These are phyloP conservation scores for Trichomalopsis sarcophagae DNA, from an alignment of 1,140 invertebrate genomes.

Conservation along the genomic window DNA sequence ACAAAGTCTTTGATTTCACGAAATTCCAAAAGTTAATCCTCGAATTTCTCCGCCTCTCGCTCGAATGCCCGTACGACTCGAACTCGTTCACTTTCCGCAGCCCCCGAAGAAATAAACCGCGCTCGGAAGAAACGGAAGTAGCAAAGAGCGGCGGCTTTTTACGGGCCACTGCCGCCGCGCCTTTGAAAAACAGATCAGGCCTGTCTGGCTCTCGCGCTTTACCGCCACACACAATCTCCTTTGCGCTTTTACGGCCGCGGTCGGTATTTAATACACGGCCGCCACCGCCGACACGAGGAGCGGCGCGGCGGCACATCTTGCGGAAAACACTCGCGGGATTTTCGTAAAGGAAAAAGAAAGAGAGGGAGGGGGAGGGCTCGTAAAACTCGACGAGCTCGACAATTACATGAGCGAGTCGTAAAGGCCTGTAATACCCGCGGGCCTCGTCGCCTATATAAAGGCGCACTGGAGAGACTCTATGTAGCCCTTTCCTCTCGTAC, in stretches of 20 bases:
- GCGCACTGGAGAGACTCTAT: background rate
- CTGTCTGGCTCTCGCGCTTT: background rate
- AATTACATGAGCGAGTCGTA: slow-evolving; percentile 73
- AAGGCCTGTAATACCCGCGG: slow-evolving; percentile 67
- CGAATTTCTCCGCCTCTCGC: too few species aligned
- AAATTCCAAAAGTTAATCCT: too few species aligned
- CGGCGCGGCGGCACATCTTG: background rate
- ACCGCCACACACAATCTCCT: slow-evolving; percentile 21
- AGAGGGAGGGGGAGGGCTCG: slow-evolving; percentile 53
- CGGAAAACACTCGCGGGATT: background rate
- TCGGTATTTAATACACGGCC: slow-evolving; percentile 41
- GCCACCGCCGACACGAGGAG: background rate
- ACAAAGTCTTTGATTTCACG: background rate
- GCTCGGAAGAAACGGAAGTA: background rate
- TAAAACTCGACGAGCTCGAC: slow-evolving; percentile 73
- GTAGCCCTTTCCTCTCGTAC: slow-evolving; percentile 6
- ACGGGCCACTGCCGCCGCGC: background rate
- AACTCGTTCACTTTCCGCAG: background rate
- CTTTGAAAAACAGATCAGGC: slow-evolving; percentile 45
- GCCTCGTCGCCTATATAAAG: slow-evolving; percentile 50
- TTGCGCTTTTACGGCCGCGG: background rate
- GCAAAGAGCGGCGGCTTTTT: background rate
- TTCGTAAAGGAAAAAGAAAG: background rate
- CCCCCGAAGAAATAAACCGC: background rate
- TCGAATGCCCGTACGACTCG: too few species aligned